These are phyloP conservation scores for Zoanthus sansibaricus DNA, from an alignment of 92 coral and sea anemone species.

Conservation along the genomic window DNA sequence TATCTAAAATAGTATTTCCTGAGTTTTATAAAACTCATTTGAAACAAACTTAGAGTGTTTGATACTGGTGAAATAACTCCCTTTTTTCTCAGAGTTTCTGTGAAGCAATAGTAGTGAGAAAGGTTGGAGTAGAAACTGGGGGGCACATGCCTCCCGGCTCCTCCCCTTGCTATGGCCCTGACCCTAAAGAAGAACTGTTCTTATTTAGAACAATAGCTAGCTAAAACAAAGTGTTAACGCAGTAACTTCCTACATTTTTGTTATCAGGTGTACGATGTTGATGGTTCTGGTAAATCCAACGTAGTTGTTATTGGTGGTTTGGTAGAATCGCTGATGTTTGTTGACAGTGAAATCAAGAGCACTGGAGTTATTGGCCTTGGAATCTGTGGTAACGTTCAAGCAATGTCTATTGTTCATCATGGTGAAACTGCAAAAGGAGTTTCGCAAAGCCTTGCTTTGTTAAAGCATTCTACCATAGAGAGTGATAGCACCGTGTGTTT, in stretches of 20 bases:
- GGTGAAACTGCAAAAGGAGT: slow-evolving; percentile 80
- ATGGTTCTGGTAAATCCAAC: slow-evolving; percentile 81
- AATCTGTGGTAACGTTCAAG: slow-evolving; percentile 88
- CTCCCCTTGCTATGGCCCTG: no score
- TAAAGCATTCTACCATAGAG: slow-evolving; percentile 61
- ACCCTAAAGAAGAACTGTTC: no score
- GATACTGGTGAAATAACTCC: no score
- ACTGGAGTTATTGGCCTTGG: slow-evolving; percentile 91
- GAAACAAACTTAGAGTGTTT: no score
- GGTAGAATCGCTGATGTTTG: slow-evolving; percentile 87
- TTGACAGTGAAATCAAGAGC: slow-evolving; percentile 75
- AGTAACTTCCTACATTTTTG: background rate
- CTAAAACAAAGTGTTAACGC: no score
- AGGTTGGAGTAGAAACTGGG: no score
- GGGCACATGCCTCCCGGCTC: no score
- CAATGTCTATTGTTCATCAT: slow-evolving; percentile 87
- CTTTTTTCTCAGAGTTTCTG: no score
- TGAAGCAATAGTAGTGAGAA: no score
- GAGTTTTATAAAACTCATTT: no score
- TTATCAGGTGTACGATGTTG: slow-evolving; percentile 76
- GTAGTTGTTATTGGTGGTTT: slow-evolving; percentile 94
- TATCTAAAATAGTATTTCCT: no score
- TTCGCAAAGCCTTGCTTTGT: slow-evolving; percentile 63
- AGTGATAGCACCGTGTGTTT: slow-evolving; percentile 78
- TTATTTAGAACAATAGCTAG: no score